Evolutionary conservation across 64 coral and sea anemone species (phyloP), one percentile per base, ranked within the genome.

Genomic region (Anthopleura sola): DNA sequence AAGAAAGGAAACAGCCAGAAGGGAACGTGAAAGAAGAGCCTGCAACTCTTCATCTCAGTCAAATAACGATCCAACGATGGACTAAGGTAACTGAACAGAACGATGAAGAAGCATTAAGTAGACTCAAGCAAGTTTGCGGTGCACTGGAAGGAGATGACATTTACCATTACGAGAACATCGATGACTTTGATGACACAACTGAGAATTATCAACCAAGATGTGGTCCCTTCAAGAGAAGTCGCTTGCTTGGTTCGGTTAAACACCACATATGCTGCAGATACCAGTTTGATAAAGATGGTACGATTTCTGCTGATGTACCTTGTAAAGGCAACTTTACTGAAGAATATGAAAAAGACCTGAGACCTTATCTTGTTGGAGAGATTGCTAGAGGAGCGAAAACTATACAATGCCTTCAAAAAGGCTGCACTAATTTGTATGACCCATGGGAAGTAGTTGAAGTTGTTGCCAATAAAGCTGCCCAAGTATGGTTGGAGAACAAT

Each of bases 131-230:
- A 58, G 51, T 83, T 36, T 54, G 82, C 23, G 36, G 49, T 33
- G n/a, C 82, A 1, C 55, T 83, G 19, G 47, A 60, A 20, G 82
- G 55, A 2, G 82, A 83, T 38, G 18, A 5, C 19, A 56, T 83
- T 13, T 83, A 83, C 17, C 82, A 83, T 38, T 83, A 56, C 50
- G 82, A 56, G 32, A 83, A 83, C 50, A 58, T 83, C 1, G 55
- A 83, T 11, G 82, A 83, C 28, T 83, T 56, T 38, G 82, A 83
- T 17, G 82, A 83, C 82, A 83, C 50, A 9, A 24, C 5, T 0
- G 23, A 79, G 21, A 79, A 48, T 8, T 37, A 10, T 33, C 8
- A 44, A 38, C 76, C 76, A 47, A 76, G 6, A 15, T n/a, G 16
- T 26, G 24, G 24, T n/a, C 58, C 24, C 3, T 62, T 12, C 16